A percentile compares a stretch with the other conserved stretches of the same genome.
phyloP scores from a whole-genome alignment of 1,140 invertebrate genomes.

The Trachymyrmex septentrionalis region DNA sequence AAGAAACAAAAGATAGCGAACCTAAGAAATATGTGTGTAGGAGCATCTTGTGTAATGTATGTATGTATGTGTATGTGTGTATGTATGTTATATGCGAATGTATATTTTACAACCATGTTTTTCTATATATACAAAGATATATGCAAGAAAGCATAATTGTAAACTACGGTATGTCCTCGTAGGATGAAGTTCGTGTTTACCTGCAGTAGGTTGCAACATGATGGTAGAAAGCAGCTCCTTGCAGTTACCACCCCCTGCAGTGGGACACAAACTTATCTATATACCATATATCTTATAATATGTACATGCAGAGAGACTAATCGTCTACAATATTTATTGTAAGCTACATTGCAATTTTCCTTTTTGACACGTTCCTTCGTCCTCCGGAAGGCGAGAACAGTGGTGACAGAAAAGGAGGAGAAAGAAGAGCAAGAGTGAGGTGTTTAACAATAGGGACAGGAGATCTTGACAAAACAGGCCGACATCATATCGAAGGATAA shows the following conservation, averaged over 20 bases:
- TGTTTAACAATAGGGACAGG: constrained; percentile 68
- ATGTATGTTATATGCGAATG: background rate
- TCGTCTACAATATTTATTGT: constrained; percentile 78
- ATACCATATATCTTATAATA: constrained; percentile 85
- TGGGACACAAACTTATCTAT: constrained; percentile 87
- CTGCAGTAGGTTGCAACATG: constrained; percentile 86
- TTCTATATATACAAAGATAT: constrained; percentile 64
- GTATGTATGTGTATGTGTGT: constrained; percentile 47
- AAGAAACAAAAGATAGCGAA: constrained; percentile 78
- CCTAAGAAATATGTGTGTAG: constrained; percentile 69
- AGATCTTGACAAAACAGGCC: constrained; percentile 69
- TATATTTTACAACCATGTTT: constrained; percentile 60
- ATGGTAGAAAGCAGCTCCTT: constrained; percentile 86
- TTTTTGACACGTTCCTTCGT: constrained; percentile 68
- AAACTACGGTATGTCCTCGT: constrained; percentile 85
- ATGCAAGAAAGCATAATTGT: constrained; percentile 84
- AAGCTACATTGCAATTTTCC: constrained; percentile 72
- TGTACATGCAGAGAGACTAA: constrained; percentile 81
- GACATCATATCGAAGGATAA: constrained; percentile 68
- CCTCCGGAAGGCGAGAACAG: constrained; percentile 69
- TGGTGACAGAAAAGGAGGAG: constrained; percentile 61
- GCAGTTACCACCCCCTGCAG: constrained; percentile 87
- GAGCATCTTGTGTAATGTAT: constrained; percentile 32
- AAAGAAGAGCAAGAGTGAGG: constrained; percentile 74
- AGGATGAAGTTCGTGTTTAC: constrained; percentile 86